These are phyloP conservation scores for Mnemiopsis leidyi DNA, from an alignment of 37 sponge, comb jelly and placozoan genomes.

Conservation along the genomic window DNA sequence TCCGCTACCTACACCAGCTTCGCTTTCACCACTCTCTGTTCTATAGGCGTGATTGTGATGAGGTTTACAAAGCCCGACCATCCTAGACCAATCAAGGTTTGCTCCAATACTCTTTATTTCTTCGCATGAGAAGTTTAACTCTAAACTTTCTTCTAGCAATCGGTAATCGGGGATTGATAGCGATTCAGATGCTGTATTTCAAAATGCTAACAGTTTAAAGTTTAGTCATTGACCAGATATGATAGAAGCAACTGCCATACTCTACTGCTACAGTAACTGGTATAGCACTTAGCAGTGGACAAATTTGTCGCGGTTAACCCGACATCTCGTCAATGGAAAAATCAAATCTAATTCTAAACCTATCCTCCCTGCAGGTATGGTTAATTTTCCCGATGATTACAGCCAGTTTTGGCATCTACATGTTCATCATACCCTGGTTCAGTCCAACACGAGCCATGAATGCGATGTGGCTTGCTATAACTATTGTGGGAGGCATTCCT, in stretches of 20 bases:
- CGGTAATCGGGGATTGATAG: too few species aligned
- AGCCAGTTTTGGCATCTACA: conserved; percentile 10
- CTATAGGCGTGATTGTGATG: conserved; percentile 12
- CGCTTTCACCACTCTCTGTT: neutral
- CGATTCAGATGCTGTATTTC: too few species aligned
- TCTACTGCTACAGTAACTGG: too few species aligned
- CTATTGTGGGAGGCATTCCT: neutral
- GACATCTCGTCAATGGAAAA: too few species aligned
- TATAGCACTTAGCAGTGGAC: too few species aligned
- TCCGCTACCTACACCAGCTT: conserved; percentile 25
- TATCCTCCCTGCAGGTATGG: neutral
- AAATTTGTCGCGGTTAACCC: too few species aligned
- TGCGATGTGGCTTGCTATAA: conserved; percentile 3
- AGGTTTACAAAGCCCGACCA: conserved; percentile 1
- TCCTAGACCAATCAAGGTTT: conserved; percentile 2
- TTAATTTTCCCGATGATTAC: neutral
- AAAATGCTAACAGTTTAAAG: too few species aligned
- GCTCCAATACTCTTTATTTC: neutral
- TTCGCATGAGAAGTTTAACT: too few species aligned
- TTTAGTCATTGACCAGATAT: too few species aligned
- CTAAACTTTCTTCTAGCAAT: too few species aligned
- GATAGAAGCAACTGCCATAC: too few species aligned
- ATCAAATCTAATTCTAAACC: too few species aligned
- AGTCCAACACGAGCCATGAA: neutral
- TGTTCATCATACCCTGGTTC: conserved; percentile 41